Conservation (phyloP, 2,113 vertebrate species). For the Eubucco bourcierii region DNA sequence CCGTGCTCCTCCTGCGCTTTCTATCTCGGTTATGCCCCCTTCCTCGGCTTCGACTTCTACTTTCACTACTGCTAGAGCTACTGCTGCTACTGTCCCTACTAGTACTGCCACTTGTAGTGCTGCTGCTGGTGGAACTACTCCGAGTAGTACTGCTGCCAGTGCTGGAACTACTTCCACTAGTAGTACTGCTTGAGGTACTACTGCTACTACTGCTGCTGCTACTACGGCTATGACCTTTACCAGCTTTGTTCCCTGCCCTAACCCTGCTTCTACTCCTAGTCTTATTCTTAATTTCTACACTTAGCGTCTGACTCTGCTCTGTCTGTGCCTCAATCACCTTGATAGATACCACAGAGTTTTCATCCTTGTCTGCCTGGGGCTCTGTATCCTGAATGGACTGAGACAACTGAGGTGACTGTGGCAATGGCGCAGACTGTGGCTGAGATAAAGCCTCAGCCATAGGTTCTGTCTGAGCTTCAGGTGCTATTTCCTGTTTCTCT, state of each 20-base stretch:
- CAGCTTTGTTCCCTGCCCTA: conserved; percentile 80
- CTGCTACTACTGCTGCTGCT: conserved; percentile 81
- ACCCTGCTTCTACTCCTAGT: conserved; percentile 78
- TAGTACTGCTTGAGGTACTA: conserved; percentile 79
- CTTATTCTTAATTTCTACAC: conserved; percentile 71
- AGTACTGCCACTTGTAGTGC: conserved; percentile 82
- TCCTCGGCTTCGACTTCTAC: conserved; percentile 82
- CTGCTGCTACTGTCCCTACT: conserved; percentile 87
- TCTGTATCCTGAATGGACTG: conserved; percentile 72
- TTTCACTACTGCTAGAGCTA: conserved; percentile 84
- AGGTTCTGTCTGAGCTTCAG: conserved; percentile 63
- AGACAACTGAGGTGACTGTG: conserved; percentile 65
- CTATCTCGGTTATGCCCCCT: conserved; percentile 81
- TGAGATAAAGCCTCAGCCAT: conserved; percentile 50
- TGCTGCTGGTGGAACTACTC: conserved; percentile 85
- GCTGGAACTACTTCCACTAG: conserved; percentile 78
- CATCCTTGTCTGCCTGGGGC: conserved; percentile 73
- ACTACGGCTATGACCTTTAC: conserved; percentile 76
- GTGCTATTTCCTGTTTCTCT: conserved; percentile 69
- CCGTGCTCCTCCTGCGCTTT: conserved; percentile 83
- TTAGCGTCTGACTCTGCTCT: conserved; percentile 59
- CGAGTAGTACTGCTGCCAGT: conserved; percentile 86
- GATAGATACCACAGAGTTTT: conserved; percentile 54
- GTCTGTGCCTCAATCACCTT: conserved; percentile 66
- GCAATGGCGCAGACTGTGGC: conserved; percentile 51